Evolutionary conservation across 1,140 invertebrate species (phyloP).

Genomic region (Pygmarrhopalites habei): DNA sequence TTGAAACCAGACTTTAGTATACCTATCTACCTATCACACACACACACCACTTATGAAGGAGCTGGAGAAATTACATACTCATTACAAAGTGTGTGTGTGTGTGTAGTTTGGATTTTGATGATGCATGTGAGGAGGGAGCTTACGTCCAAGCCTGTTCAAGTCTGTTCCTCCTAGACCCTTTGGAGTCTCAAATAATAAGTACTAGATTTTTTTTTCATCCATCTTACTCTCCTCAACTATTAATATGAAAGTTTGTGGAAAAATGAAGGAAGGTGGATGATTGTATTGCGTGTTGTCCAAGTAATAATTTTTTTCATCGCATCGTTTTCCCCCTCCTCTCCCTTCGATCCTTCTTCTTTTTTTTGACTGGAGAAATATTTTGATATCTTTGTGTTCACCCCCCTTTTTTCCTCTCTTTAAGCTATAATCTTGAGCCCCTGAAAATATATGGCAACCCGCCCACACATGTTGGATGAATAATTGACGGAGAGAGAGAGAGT

Average conservation of each 20-base stretch:
- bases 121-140: no score
- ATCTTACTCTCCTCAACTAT: no score
- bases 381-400: constrained; percentile 9
- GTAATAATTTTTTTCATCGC: constrained; percentile 3
- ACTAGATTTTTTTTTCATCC: neutral
- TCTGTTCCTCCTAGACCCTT: neutral
- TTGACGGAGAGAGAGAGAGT: constrained; percentile 4
- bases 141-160: no score
- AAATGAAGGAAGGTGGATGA: constrained; percentile 4
- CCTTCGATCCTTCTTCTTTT: neutral
- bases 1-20: no score
- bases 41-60: no score
- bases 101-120: no score
- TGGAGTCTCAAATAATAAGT: constrained; percentile 8
- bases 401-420: constrained; percentile 18
- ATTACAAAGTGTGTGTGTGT: no score
- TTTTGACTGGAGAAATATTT: neutral
- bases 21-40: no score
- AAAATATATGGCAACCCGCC: constrained; percentile 25
- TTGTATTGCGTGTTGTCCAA: constrained; percentile 6
- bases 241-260: neutral
- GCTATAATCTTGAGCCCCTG: constrained; percentile 17
- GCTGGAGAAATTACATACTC: no score
- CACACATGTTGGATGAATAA: constrained; percentile 30
- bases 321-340: neutral